Evolutionary conservation across 2,113 vertebrate species (phyloP), one percentile per base, ranked within the genome.

Genomic region (Galbula dea): DNA sequence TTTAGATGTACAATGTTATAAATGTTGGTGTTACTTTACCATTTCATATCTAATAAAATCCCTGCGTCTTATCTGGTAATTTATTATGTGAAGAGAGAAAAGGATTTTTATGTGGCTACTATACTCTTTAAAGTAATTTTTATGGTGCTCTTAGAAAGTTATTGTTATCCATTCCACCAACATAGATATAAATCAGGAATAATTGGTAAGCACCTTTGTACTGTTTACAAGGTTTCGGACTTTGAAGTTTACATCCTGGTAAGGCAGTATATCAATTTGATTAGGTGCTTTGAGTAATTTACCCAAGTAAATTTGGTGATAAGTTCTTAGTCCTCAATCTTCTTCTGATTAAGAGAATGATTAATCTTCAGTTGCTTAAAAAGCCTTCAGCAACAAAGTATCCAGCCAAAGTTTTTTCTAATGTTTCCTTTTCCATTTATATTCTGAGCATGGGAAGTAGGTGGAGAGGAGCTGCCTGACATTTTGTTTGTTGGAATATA

Each of bases 231-330:
- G 39, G 27, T 63, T 94, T 94, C 82, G 89, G 84, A 89, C 59
- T 95, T 96, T 82, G 87, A 94, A 93, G 74, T 96, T 93, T 95
- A 91, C 55, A 86, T 67, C 82, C 75, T 94, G 20, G 84, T 92
- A 89, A 94, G 63, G 55, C 72, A 91, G 62, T 96, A 95, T 94
- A 95, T 95, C 91, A 96, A 88, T 93, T 94, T 96, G 96, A 96
- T 96, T 95, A 95, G 82, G 89, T 93, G 52, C 75, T 96, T 88
- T 94, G 95, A 93, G 96, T 96, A 96, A 96, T 96, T 96, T 95
- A 83, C 68, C 75, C 87, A 74, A 88, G 91, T 95, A 94, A 95
- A 91, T 91, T 94, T 74, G 39, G 68, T 94, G 93, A 96, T 96
- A 95, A 88, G 76, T 94, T 80, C 62, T 96, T 89, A 89, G 93